Conservation (phyloP, 2,797 vertebrate species). For the Balearica regulorum region DNA sequence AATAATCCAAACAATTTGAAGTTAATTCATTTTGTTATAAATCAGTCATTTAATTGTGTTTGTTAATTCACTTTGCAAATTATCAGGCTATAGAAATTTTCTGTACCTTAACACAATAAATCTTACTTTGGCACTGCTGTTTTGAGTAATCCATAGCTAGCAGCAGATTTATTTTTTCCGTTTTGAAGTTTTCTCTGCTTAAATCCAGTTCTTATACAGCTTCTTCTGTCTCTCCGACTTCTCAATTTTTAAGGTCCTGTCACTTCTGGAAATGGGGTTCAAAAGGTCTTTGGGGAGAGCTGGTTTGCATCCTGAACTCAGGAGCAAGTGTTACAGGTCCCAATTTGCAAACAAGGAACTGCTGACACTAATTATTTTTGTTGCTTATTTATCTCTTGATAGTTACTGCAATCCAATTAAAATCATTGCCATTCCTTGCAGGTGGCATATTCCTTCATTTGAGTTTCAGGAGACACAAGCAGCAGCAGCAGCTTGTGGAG, state of each 20-base stretch:
- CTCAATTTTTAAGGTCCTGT: neutral
- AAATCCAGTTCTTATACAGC: neutral
- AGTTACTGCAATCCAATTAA: neutral
- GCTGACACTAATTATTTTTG: neutral
- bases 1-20: neutral
- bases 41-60: neutral
- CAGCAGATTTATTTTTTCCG: neutral
- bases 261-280: neutral
- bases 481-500: neutral
- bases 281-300: neutral
- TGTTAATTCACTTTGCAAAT: neutral
- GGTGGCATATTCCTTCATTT: neutral
- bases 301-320: neutral
- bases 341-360: neutral
- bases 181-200: neutral
- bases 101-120: neutral
- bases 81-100: neutral
- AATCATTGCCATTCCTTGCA: neutral
- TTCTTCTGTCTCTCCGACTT: neutral
- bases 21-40: neutral
- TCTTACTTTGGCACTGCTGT: neutral
- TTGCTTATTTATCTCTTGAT: slow-evolving; percentile 2
- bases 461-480: neutral
- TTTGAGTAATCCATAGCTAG: neutral
- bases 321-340: neutral